These are phyloP conservation scores for Drosophila recens DNA, from an alignment of 2,888 invertebrate genomes.

Conservation along the genomic window DNA sequence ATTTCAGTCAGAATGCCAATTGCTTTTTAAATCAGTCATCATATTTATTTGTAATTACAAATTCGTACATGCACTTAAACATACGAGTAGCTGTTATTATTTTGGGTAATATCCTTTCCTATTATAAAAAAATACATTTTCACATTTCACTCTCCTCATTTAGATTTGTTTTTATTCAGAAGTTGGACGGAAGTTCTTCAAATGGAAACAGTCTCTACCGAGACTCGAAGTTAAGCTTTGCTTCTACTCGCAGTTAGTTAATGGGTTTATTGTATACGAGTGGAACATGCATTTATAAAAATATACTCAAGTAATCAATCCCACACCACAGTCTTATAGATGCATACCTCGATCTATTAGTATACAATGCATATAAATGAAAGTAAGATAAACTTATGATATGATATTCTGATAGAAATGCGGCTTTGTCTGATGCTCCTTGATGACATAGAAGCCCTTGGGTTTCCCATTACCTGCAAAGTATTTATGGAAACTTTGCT, in stretches of 20 bases:
- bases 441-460: slow-evolving; percentile 93
- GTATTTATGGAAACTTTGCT: slow-evolving; percentile 89
- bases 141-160: neutral
- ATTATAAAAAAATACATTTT: slow-evolving; percentile 34
- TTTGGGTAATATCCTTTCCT: slow-evolving; percentile 42
- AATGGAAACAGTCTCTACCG: slow-evolving; percentile 28
- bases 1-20: slow-evolving; percentile 5
- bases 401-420: slow-evolving; percentile 90
- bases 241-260: slow-evolving; percentile 33
- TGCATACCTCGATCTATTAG: slow-evolving; percentile 34
- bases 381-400: slow-evolving; percentile 86
- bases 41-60: slow-evolving; percentile 74
- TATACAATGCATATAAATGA: slow-evolving; percentile 23
- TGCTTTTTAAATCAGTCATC: slow-evolving; percentile 70
- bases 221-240: slow-evolving; percentile 43
- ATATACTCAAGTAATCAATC: slow-evolving; percentile 15
- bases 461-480: slow-evolving; percentile 94
- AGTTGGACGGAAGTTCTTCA: slow-evolving; percentile 62
- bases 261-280: slow-evolving; percentile 33
- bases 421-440: slow-evolving; percentile 91
- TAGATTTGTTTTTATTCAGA: slow-evolving; percentile 9
- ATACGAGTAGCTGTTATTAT: slow-evolving; percentile 53
- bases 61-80: slow-evolving; percentile 68
- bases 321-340: slow-evolving; percentile 39
- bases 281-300: slow-evolving; percentile 40